Evolutionary conservation across 2,888 invertebrate species (phyloP).

Genomic region (Creontiades dilutus): DNA sequence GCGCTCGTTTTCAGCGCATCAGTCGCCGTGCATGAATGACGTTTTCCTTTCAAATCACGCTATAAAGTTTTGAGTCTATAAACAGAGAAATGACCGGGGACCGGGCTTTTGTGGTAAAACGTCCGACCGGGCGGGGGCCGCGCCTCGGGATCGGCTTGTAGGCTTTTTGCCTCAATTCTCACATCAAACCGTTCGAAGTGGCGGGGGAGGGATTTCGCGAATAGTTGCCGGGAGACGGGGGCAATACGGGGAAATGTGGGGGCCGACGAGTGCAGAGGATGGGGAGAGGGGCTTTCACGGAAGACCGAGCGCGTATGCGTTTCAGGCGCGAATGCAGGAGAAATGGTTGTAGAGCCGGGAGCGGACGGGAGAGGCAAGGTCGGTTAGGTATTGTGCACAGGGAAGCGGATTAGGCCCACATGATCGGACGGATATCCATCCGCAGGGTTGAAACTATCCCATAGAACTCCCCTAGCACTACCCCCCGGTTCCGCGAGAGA

Average conservation of each 20-base stretch:
- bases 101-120: conserved; percentile 20
- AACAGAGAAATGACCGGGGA: neutral
- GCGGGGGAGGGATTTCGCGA: conserved; percentile 31
- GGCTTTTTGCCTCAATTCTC: conserved; percentile 64
- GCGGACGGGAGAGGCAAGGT: conserved; percentile 38
- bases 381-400: conserved; percentile 67
- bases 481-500: conserved; percentile 40
- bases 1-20: conserved; percentile 22
- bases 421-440: conserved; percentile 66
- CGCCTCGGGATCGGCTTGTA: conserved; percentile 31
- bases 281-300: conserved; percentile 57
- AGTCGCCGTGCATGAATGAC: neutral
- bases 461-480: conserved; percentile 20
- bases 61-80: conserved; percentile 25
- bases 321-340: conserved; percentile 30
- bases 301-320: conserved; percentile 63
- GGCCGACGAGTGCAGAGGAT: neutral
- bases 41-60: conserved; percentile 13
- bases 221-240: neutral
- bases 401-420: conserved; percentile 60
- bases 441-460: conserved; percentile 33
- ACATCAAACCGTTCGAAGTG: neutral
- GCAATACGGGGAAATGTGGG: neutral
- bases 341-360: conserved; percentile 33
- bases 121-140: neutral